Conservation (phyloP, 2,797 vertebrate species). For the Phataginus tricuspis region DNA sequence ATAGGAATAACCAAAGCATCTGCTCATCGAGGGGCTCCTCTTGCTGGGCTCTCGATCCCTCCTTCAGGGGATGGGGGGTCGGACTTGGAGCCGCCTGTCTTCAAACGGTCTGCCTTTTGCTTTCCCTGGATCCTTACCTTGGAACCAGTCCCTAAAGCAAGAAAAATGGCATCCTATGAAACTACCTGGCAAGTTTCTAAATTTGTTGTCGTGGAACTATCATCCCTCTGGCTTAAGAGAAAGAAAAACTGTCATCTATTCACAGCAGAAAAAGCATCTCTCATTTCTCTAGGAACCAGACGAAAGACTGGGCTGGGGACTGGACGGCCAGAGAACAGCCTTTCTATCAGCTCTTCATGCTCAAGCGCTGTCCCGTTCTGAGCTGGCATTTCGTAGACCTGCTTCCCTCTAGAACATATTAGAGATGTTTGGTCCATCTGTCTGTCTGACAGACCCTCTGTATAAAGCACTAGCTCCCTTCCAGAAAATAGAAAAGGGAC, state of each 20-base stretch:
- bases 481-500: background rate
- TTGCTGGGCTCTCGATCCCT: background rate
- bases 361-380: background rate
- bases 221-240: background rate
- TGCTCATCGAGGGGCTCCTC: background rate
- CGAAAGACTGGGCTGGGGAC: background rate
- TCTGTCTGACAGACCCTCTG: slow-evolving; percentile 6
- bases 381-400: background rate
- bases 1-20: background rate
- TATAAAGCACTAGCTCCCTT: background rate
- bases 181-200: background rate
- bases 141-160: background rate
- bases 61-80: background rate
- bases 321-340: background rate
- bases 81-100: background rate
- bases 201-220: background rate
- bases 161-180: background rate
- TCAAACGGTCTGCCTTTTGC: background rate
- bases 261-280: background rate
- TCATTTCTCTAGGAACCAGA: background rate
- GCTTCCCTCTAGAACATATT: background rate
- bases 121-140: background rate
- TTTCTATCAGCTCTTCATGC: background rate
- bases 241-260: background rate
- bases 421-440: slow-evolving; percentile 8